Evolutionary conservation across 2,888 invertebrate species (phyloP).

Genomic region (Mythimna vitellina): DNA sequence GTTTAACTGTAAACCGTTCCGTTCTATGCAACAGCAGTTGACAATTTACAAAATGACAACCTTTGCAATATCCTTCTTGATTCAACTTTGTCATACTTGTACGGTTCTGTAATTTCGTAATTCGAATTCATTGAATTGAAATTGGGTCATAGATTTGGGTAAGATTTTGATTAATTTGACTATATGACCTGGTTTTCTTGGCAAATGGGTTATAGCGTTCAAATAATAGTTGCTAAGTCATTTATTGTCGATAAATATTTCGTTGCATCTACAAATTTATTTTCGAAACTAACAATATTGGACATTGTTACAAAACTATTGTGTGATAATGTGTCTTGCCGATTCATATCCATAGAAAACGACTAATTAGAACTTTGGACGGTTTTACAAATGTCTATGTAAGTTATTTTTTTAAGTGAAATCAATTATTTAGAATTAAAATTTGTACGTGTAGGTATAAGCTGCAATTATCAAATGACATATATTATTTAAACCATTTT

Average conservation of each 20-base stretch:
- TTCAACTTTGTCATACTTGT: conserved; percentile 27
- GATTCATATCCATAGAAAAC: too few species aligned
- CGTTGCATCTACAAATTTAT: not conserved
- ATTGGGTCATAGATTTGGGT: conserved; percentile 14
- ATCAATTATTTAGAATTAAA: too few species aligned
- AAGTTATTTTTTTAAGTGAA: too few species aligned
- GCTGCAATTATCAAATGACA: not conserved
- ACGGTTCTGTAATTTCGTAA: conserved; percentile 21
- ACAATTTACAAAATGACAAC: conserved; percentile 45
- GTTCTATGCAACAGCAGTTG: conserved; percentile 47
- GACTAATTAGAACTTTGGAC: too few species aligned
- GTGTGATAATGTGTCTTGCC: too few species aligned
- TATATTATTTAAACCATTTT: not conserved
- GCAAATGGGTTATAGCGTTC: not conserved
- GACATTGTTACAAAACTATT: too few species aligned
- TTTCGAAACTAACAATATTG: not conserved
- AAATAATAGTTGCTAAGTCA: not conserved
- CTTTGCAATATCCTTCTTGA: conserved; percentile 58
- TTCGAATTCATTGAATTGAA: conserved; percentile 22
- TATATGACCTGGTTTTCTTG: not conserved
- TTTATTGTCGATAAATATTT: too few species aligned
- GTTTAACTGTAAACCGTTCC: conserved; percentile 53
- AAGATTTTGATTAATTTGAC: not conserved
- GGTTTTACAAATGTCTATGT: too few species aligned
- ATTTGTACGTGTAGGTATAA: too few species aligned